These are phyloP conservation scores for Podarcis cretensis DNA, from an alignment of 2,113 vertebrate species.

Conservation along the genomic window DNA sequence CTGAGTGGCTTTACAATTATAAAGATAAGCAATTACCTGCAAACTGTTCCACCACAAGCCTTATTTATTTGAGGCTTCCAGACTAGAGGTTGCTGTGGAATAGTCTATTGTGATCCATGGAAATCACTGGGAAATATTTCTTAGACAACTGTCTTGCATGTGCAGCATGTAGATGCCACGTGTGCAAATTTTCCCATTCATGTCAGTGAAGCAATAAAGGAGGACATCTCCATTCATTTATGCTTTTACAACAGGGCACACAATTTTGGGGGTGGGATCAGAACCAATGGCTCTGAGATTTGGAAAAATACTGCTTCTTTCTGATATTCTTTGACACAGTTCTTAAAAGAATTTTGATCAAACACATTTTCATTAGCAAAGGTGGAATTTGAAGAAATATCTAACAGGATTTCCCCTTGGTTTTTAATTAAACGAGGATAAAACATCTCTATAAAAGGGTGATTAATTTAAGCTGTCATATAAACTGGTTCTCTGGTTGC, in stretches of 20 bases:
- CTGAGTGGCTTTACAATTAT: background rate
- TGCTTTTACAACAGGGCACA: background rate
- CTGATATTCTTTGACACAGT: background rate
- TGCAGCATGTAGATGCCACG: background rate
- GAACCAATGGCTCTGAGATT: background rate
- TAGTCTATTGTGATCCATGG: background rate
- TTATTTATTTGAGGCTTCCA: background rate
- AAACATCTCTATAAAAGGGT: constrained; percentile 44
- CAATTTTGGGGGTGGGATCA: background rate
- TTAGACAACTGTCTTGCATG: background rate
- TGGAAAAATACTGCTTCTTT: background rate
- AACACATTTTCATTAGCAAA: background rate
- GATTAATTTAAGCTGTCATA: constrained; percentile 66
- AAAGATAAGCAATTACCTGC: background rate
- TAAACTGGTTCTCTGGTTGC: constrained; percentile 70
- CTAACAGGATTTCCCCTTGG: background rate
- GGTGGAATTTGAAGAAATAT: background rate
- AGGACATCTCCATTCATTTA: background rate
- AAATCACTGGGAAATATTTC: background rate
- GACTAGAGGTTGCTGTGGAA: background rate
- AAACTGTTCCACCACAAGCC: background rate
- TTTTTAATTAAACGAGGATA: constrained; percentile 1
- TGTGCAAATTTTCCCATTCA: background rate
- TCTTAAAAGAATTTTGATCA: background rate
- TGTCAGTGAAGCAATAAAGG: background rate